Conservation (phyloP, 2,797 vertebrate species). For the Amblyopsis hoosieri region DNA sequence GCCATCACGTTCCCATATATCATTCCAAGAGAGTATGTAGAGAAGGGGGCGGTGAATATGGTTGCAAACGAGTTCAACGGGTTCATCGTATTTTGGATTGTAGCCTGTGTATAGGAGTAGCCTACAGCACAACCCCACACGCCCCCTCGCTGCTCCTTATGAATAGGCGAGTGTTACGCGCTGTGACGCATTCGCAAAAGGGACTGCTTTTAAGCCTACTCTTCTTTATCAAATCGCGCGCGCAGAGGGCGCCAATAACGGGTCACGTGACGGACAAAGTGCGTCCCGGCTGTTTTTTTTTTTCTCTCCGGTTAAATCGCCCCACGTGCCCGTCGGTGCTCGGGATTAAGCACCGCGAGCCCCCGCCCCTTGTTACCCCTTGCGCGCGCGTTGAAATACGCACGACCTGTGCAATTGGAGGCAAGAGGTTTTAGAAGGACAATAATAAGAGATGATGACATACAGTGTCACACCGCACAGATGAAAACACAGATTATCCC, state of each 20-base stretch:
- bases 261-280: conserved; percentile 68
- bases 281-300: conserved; percentile 40
- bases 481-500: conserved; percentile 67
- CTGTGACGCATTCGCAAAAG: conserved; percentile 46
- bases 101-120: conserved; percentile 31
- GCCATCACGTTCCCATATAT: conserved; percentile 51
- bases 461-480: conserved; percentile 62
- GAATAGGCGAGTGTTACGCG: conserved; percentile 29
- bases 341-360: conserved; percentile 39
- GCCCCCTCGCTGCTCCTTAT: conserved; percentile 9
- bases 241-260: conserved; percentile 9
- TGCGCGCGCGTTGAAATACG: conserved; percentile 57
- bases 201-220: conserved; percentile 17
- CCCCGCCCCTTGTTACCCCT: conserved; percentile 23
- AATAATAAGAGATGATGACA: conserved; percentile 68
- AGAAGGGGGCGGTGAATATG: conserved; percentile 46
- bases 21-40: conserved; percentile 52
- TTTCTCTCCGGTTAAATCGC: conserved; percentile 32
- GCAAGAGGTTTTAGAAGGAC: conserved; percentile 44
- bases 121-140: conserved; percentile 3
- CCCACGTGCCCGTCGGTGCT: conserved; percentile 36
- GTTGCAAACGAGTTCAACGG: conserved; percentile 62
- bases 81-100: conserved; percentile 61
- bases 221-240: conserved; percentile 7
- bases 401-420: conserved; percentile 43